A percentile compares a stretch with the other conserved stretches of the same genome.
Evolutionary conservation across 2,888 invertebrate genomes (phyloP).

Genomic region (Plagiodera versicolora): DNA sequence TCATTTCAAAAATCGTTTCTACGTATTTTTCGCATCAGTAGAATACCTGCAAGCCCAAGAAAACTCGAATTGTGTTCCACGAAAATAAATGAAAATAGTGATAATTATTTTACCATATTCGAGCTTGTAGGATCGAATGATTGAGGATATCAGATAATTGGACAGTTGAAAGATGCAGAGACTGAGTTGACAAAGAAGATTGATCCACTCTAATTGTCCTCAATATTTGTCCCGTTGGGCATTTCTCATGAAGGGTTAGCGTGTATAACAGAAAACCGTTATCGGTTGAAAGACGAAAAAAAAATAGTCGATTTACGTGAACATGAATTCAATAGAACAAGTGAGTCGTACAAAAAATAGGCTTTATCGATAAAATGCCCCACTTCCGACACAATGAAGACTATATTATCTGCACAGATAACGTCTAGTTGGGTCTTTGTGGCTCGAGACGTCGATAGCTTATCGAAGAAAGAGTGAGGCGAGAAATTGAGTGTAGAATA

Average conservation of each 20-base stretch:
- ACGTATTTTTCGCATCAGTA: no score
- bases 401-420: slow-evolving; percentile 1
- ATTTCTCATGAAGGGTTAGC: neutral
- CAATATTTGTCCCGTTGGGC: neutral
- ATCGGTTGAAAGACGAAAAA: neutral
- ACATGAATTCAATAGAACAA: slow-evolving; percentile 2
- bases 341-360: neutral
- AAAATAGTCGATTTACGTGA: slow-evolving; percentile 2
- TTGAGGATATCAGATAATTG: no score
- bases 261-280: neutral
- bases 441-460: neutral
- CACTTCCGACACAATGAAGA: slow-evolving; percentile 6
- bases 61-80: no score
- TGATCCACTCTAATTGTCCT: neutral
- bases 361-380: neutral
- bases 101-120: no score
- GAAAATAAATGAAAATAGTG: no score
- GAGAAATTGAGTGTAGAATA: slow-evolving; percentile 30
- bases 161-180: no score
- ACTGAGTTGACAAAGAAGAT: no score
- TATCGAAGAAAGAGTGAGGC: slow-evolving; percentile 11
- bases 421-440: neutral
- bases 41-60: no score
- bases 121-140: no score
- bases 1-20: no score